Evolutionary conservation across 1,140 invertebrate genomes (phyloP).

Genomic region (Drosophila lowei): DNA sequence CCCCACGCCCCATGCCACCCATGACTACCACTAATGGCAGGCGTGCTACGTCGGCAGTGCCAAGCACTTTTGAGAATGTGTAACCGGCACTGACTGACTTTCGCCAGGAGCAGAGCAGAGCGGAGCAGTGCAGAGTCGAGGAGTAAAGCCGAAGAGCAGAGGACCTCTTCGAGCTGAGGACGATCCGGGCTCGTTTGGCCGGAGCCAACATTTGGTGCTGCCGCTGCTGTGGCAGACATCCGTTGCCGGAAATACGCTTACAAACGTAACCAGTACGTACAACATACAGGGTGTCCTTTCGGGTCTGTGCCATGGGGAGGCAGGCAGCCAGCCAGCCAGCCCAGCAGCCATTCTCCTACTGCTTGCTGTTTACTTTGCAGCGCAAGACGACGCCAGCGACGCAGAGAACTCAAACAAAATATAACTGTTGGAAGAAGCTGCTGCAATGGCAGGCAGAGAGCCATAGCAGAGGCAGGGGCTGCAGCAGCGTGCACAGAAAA

Average conservation of each 20-base stretch:
- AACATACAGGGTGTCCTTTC: constrained; percentile 26
- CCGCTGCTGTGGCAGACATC: constrained; percentile 60
- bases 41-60: constrained; percentile 54
- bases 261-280: constrained; percentile 61
- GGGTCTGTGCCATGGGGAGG: constrained; percentile 6
- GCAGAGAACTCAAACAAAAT: constrained; percentile 79
- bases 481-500: constrained; percentile 67
- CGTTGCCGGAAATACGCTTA: constrained; percentile 78
- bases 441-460: constrained; percentile 20
- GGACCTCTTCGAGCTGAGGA: constrained; percentile 23
- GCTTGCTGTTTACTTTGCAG: constrained; percentile 67
- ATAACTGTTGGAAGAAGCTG: constrained; percentile 73
- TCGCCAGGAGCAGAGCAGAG: constrained; percentile 30
- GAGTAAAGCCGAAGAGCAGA: no score
- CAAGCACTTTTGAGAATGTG: constrained; percentile 78
- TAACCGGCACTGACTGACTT: constrained; percentile 80
- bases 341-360: background rate
- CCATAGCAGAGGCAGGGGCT: constrained; percentile 9
- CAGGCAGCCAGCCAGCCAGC: background rate
- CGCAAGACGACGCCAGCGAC: constrained; percentile 64
- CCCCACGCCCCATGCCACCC: background rate
- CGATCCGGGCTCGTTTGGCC: constrained; percentile 66
- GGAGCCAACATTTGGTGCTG: constrained; percentile 66
- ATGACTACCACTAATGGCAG: constrained; percentile 58
- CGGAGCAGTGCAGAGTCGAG: no score